Evolutionary conservation across 2,797 vertebrate species (phyloP).

Genomic region (Phalloptychus januarius): DNA sequence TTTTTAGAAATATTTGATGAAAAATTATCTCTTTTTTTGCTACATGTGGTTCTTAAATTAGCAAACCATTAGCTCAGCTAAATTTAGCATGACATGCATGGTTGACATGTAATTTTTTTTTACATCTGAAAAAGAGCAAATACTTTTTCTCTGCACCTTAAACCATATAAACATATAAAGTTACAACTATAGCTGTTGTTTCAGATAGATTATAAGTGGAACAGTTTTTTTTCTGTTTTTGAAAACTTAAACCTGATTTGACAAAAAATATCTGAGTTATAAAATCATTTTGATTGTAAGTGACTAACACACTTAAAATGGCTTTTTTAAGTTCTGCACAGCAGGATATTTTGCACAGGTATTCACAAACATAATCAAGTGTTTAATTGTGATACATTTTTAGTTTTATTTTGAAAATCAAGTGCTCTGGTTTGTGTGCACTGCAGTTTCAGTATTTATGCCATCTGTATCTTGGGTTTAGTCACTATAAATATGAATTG

Average conservation of each 20-base stretch:
- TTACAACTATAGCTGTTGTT: background rate
- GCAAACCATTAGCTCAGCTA: background rate
- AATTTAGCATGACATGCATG: background rate
- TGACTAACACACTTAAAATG: background rate
- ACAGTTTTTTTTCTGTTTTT: background rate
- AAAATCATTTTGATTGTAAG: background rate
- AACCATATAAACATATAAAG: background rate
- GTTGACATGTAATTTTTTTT: background rate
- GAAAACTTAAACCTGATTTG: background rate
- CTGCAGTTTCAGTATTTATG: conserved; percentile 26
- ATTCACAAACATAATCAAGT: conserved; percentile 9
- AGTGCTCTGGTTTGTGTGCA: conserved; percentile 11
- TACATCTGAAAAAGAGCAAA: background rate
- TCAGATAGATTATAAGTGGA: background rate
- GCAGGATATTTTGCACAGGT: conserved; percentile 60
- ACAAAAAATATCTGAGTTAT: background rate
- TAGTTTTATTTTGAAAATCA: conserved; percentile 12
- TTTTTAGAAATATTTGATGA: background rate
- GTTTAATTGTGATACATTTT: conserved; percentile 5
- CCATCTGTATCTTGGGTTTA: conserved; percentile 19
- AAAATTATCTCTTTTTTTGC: too few species aligned
- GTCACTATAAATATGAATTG: conserved; percentile 57
- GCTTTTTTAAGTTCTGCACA: conserved; percentile 16
- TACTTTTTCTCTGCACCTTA: background rate
- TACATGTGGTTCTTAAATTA: background rate